Percentiles rank a stretch among this genome's conserved stretches.
Evolutionary conservation across 2,113 vertebrate species (phyloP).

Genomic region (Cygnus atratus): DNA sequence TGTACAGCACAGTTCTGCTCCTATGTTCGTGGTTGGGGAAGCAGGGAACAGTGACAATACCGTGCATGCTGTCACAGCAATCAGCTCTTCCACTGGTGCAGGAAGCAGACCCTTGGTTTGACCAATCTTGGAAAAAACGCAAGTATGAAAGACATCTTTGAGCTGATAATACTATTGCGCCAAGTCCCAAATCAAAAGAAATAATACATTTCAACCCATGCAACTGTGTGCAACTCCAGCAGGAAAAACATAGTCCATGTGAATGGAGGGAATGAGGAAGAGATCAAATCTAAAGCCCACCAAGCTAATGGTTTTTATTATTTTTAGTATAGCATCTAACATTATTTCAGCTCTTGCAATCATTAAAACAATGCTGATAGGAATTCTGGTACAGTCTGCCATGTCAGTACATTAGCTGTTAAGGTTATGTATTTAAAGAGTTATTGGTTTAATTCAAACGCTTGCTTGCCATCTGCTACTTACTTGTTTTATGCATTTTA

Average conservation of each 20-base stretch:
- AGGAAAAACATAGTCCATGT: background rate
- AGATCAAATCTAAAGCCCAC: background rate
- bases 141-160: background rate
- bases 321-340: background rate
- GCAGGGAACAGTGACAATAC: background rate
- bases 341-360: background rate
- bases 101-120: background rate
- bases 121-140: background rate
- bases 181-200: background rate
- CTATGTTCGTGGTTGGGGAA: background rate
- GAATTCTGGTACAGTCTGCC: slow-evolving; percentile 15
- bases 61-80: fast-evolving
- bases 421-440: slow-evolving; percentile 64
- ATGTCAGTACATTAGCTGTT: slow-evolving; percentile 50
- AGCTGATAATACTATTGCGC: background rate
- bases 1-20: background rate
- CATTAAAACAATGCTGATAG: background rate
- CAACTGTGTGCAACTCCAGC: background rate
- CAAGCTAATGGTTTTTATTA: background rate
- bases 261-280: background rate
- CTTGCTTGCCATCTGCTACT: slow-evolving; percentile 69
- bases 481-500: slow-evolving; percentile 68
- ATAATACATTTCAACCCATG: background rate
- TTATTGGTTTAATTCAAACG: slow-evolving; percentile 71
- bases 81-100: background rate